Evolutionary conservation across 1,140 invertebrate genomes (phyloP).

Genomic region (Brevipalpus yothersi): DNA sequence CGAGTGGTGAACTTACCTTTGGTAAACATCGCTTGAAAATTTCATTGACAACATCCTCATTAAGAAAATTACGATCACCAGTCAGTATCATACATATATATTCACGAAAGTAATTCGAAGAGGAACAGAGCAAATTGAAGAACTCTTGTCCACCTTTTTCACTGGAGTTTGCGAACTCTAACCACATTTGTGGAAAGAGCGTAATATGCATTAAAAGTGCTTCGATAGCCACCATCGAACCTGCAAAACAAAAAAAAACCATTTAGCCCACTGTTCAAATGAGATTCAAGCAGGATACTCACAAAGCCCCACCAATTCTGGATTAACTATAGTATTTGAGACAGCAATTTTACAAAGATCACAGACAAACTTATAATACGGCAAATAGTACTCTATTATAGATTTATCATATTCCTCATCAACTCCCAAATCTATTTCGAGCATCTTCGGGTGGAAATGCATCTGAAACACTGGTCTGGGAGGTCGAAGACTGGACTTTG

Average conservation of each 20-base stretch:
- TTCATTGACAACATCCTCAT: conserved; percentile 3
- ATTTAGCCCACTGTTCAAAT: not conserved
- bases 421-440: conserved; percentile 34
- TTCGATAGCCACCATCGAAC: conserved; percentile 59
- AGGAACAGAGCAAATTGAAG: conserved; percentile 43
- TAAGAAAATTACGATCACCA: conserved; percentile 32
- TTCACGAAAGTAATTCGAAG: conserved; percentile 44
- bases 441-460: conserved; percentile 46
- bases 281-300: conserved; percentile 10
- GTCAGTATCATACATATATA: conserved; percentile 53
- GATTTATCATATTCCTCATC: conserved; percentile 53
- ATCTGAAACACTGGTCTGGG: conserved; percentile 63
- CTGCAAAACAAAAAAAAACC: conserved; percentile 12
- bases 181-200: conserved; percentile 59
- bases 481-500: conserved; percentile 33
- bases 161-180: conserved; percentile 45
- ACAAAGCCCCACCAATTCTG: conserved; percentile 48
- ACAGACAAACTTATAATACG: conserved; percentile 60
- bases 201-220: conserved; percentile 51
- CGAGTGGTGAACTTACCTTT: conserved; percentile 16
- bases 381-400: conserved; percentile 45
- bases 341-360: conserved; percentile 66
- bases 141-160: not conserved
- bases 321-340: conserved; percentile 46
- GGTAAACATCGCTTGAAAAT: conserved; percentile 13